Evolutionary conservation across 2,888 invertebrate species (phyloP).

Genomic region (Thereva nobilitata): DNA sequence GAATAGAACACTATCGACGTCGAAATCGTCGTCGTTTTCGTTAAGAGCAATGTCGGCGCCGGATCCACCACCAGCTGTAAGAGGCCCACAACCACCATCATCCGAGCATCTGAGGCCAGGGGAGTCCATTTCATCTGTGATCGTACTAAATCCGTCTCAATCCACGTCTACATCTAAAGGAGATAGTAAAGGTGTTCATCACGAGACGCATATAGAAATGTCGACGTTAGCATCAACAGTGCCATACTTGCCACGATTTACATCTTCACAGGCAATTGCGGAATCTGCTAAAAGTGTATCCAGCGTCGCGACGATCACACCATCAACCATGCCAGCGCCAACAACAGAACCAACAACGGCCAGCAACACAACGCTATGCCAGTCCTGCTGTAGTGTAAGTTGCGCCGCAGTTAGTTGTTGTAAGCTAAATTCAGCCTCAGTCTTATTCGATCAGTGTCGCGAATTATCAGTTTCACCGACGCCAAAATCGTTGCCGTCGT

Average conservation of each 20-base stretch:
- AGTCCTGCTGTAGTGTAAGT: slow-evolving; percentile 34
- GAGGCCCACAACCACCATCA: slow-evolving; percentile 10
- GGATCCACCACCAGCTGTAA: slow-evolving; percentile 25
- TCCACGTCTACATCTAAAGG: background rate
- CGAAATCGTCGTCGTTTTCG: slow-evolving; percentile 38
- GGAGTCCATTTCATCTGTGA: slow-evolving; percentile 7
- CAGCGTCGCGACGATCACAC: slow-evolving; percentile 20
- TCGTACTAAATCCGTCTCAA: background rate
- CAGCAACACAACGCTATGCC: slow-evolving; percentile 16
- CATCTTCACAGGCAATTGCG: slow-evolving; percentile 4
- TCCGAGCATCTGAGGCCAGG: slow-evolving; percentile 1
- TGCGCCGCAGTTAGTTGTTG: slow-evolving; percentile 36
- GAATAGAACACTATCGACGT: slow-evolving; percentile 44
- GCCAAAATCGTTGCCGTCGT: slow-evolving; percentile 45
- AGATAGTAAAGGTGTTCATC: background rate
- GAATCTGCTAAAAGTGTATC: slow-evolving; percentile 17
- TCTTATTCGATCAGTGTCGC: slow-evolving; percentile 40
- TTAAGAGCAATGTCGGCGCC: slow-evolving; percentile 39
- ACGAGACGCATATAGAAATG: slow-evolving; percentile 16
- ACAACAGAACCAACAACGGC: background rate
- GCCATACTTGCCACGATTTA: background rate
- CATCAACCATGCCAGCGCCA: slow-evolving; percentile 12
- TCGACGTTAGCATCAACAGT: slow-evolving; percentile 10
- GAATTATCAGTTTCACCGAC: slow-evolving; percentile 36
- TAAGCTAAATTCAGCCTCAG: slow-evolving; percentile 39